These are phyloP conservation scores for Allygus modestus DNA, from an alignment of 2,888 invertebrate genomes.

Conservation along the genomic window DNA sequence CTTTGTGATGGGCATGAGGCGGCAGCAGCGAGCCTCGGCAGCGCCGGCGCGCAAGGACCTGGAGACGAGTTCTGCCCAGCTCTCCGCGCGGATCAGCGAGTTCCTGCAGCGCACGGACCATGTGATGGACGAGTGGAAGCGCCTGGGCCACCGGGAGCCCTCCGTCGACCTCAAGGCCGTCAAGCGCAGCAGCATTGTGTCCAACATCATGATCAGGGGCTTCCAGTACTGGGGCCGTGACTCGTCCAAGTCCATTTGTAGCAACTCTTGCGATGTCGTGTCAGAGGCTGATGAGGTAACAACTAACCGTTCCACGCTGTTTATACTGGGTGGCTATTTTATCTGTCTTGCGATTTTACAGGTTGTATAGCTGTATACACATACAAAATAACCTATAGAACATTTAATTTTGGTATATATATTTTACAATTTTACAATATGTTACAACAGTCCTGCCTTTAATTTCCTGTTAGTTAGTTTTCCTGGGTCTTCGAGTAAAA, in stretches of 20 bases:
- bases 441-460: too few relatives aligned
- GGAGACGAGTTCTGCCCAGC: constrained; percentile 46
- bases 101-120: constrained; percentile 91
- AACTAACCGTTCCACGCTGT: neutral
- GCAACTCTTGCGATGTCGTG: constrained; percentile 44
- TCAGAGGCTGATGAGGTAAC: constrained; percentile 69
- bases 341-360: too few relatives aligned
- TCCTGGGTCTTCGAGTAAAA: too few relatives aligned
- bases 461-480: too few relatives aligned
- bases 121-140: constrained; percentile 90
- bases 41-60: constrained; percentile 25
- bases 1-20: constrained; percentile 56
- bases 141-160: constrained; percentile 78
- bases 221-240: constrained; percentile 79
- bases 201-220: constrained; percentile 90
- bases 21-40: constrained; percentile 28
- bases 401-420: too few relatives aligned
- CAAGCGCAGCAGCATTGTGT: constrained; percentile 79
- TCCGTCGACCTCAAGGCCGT: constrained; percentile 39
- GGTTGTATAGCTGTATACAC: too few relatives aligned
- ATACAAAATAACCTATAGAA: too few relatives aligned
- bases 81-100: constrained; percentile 82
- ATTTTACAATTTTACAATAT: too few relatives aligned
- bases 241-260: constrained; percentile 42
- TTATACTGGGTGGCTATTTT: too few relatives aligned